Evolutionary conservation across 2,797 vertebrate genomes (phyloP).

Genomic region (Platalea minor): DNA sequence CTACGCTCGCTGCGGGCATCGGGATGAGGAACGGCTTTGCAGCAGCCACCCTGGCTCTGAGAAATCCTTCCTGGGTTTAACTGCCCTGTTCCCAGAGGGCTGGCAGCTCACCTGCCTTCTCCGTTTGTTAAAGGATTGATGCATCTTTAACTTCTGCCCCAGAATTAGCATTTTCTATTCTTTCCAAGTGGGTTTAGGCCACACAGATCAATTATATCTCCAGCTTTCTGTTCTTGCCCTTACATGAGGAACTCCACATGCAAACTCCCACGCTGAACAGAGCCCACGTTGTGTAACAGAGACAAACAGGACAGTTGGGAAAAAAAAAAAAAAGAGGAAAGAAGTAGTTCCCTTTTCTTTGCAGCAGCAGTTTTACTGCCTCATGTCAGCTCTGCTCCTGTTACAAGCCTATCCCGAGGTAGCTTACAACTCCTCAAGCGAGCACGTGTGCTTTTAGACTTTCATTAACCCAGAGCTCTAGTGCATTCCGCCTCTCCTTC

Average conservation of each 20-base stretch:
- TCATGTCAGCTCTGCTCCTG: not conserved
- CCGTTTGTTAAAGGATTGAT: not conserved
- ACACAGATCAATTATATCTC: not conserved
- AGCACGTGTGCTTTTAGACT: not conserved
- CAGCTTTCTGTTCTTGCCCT: slow-evolving; percentile 16
- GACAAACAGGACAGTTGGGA: not conserved
- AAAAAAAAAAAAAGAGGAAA: not conserved
- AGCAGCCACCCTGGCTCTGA: not conserved
- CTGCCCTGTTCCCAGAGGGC: not conserved
- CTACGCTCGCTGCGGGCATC: not conserved
- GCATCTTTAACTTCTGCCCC: not conserved
- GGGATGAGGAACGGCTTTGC: not conserved
- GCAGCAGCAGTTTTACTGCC: not conserved
- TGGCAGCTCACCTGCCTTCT: slow-evolving; percentile 27
- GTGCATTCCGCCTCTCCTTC: not conserved
- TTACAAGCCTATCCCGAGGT: not conserved
- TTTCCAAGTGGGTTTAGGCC: not conserved
- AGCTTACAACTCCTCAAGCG: not conserved
- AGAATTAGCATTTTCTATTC: not conserved
- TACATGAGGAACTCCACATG: not conserved
- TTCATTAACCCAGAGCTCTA: not conserved
- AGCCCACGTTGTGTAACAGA: not conserved
- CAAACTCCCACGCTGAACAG: slow-evolving; percentile 20
- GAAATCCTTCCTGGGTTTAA: slow-evolving; percentile 7
- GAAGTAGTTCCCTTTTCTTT: not conserved